Conservation (phyloP, 1,140 invertebrate species). For the Ctenoplectra terminalis region DNA sequence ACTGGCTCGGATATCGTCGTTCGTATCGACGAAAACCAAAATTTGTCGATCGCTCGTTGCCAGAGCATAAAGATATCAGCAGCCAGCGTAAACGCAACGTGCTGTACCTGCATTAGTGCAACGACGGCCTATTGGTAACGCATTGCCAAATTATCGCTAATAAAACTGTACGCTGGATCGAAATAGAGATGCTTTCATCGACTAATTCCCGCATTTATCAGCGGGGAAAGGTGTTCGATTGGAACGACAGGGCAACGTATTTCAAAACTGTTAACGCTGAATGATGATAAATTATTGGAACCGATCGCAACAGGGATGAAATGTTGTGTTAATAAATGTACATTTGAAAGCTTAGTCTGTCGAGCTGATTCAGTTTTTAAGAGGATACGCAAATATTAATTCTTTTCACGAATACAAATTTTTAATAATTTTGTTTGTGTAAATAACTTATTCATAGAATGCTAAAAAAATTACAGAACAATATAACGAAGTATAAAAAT, state of each 20-base stretch:
- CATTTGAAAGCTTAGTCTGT: no score
- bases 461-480: no score
- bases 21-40: not conserved
- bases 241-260: not conserved
- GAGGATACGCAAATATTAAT: no score
- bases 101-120: conserved; percentile 19
- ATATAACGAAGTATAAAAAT: no score
- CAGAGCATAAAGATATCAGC: conserved; percentile 16
- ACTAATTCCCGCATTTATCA: not conserved
- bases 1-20: not conserved
- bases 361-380: no score
- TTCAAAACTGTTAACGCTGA: not conserved
- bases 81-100: conserved; percentile 3
- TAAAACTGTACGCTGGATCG: conserved; percentile 15
- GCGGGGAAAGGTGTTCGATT: not conserved
- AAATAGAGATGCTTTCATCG: not conserved
- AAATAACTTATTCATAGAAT: no score
- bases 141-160: conserved; percentile 4
- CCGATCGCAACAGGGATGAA: no score
- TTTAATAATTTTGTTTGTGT: no score
- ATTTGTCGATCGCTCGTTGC: conserved; percentile 17
- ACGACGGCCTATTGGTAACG: not conserved
- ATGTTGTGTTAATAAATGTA: not conserved
- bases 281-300: not conserved
- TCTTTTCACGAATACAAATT: no score